Base-by-base conservation (phyloP, 2,113 vertebrate genomes). In the Spermophilus dauricus region DNA sequence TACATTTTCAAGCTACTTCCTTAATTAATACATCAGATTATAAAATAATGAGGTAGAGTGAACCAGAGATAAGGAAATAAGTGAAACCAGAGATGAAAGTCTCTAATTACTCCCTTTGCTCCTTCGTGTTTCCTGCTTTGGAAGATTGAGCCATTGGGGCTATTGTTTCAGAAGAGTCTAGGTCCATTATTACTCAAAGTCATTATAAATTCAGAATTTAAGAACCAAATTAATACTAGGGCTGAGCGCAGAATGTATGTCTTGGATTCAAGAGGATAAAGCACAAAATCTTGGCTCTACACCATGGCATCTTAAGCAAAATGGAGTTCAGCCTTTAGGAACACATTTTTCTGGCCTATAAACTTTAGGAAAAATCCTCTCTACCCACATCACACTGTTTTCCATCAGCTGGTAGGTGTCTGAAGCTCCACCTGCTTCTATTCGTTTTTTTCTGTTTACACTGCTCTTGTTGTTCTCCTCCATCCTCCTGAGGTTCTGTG, bases 21-120 rank as follows among this genome's bases (percentile, higher is more conserved):
- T 78, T n/a, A 67, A 14, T 81, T 14, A 76, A 28, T 53, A 18
- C 42, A 3, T 39, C 26, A 16, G 2, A 32, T 61, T 51, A 63
- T 89, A 53, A 86, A 51, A 75, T 61, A 95, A 73, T 42, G 81
- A 53, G 22, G 9, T 5, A 24, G 17, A 8, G 56, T 48, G 2
- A 28, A 4, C 58, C 18, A 53, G 12, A 0, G 22, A 32, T 30
- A 26, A 37, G 58, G 39, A 30, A 61, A 9, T 45, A 45, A 45
- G 45, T 45, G 45, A 45, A 45, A 45, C 45, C 45, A 75, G 63
- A 37, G 12, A 56, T 16, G 67, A 76, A 26, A 67, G 26, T 5
- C 14, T 63, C 13, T 86, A 95, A 96, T 92, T 76, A 89, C 6
- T 92, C 48, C 48, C 48, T 96, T 45, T 86, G 80, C n/a, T 82